Base-by-base conservation (phyloP, 1,140 invertebrate species). In the Scylla paramamosain region DNA sequence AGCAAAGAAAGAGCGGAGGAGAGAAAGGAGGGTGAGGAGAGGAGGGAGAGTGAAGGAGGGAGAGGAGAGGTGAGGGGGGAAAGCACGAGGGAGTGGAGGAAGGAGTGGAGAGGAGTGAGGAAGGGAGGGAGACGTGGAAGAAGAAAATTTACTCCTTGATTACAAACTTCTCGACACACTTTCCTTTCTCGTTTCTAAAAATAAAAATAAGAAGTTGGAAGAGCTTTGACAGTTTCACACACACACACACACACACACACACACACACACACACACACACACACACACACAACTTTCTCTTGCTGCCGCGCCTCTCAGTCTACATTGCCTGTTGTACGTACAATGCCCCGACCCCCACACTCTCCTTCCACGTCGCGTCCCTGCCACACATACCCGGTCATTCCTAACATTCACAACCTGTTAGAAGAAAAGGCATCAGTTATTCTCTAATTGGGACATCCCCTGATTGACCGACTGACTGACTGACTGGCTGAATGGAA, bases 191-290 rank as follows among this genome's bases (percentile, higher is more conserved):
- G 20, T 77, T 77, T 25, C 20, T n/a, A n/a, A 77, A 77, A n/a
- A 77, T 77, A 20, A 25, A 77, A 77, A n/a, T 20, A 77, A 77
- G 12, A n/a, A 77, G 20, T 77, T n/a, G 20, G 6, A n/a, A n/a
- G 6, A 77, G n/a, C 67, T n/a, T n/a, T 77, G 20, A 77, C 67
- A 77, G 20, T 20, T 20, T 20, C 67, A 77, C 67, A 77, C 67
- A 77, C 67, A 77, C 67, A 77, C 67, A 77, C 67, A 77, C 67
- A 77, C 67, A 77, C 67, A 77, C 67, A 77, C 67, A 77, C n/a
- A 77, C 67, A n/a, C 67, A n/a, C 67, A 77, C 67, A 77, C 67
- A 77, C 67, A 77, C 59, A 67, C 59, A 67, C 59, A 14, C 25
- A 77, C 67, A 77, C 67, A 77, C 0, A 77, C 67, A 77, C 8